Conservation (phyloP, 2,113 vertebrate genomes). For the Monopterus albus region DNA sequence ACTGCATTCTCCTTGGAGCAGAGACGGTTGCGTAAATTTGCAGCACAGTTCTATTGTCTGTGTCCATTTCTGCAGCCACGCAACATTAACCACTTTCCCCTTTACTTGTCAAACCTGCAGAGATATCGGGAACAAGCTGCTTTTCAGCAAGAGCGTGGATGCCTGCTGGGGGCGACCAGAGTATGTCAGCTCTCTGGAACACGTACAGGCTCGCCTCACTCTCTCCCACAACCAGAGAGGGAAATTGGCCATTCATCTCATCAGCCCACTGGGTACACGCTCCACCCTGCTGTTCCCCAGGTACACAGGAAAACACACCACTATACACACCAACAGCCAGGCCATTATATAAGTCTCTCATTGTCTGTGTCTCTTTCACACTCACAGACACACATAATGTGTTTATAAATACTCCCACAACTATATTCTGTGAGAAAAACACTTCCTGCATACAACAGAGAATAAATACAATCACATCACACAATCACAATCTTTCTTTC, state of each 20-base stretch:
- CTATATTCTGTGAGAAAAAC: background rate
- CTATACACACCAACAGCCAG: constrained; percentile 2
- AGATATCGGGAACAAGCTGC: constrained; percentile 91
- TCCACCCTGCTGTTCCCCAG: constrained; percentile 93
- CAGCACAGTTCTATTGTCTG: constrained; percentile 29
- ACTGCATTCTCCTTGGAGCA: constrained; percentile 7
- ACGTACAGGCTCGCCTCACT: constrained; percentile 91
- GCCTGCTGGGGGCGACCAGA: constrained; percentile 90
- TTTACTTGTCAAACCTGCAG: constrained; percentile 74
- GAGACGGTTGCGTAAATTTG: constrained; percentile 9
- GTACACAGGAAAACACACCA: constrained; percentile 72
- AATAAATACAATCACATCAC: background rate
- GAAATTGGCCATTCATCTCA: constrained; percentile 92
- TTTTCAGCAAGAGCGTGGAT: constrained; percentile 88
- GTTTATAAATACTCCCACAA: constrained; percentile 7
- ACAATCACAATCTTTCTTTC: background rate
- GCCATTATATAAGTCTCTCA: constrained; percentile 14
- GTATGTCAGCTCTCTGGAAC: constrained; percentile 90
- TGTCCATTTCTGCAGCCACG: constrained; percentile 55
- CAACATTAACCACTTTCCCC: constrained; percentile 62
- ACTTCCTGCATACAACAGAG: background rate
- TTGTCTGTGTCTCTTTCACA: background rate
- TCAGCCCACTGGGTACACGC: constrained; percentile 94
- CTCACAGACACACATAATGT: background rate
- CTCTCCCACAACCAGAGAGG: constrained; percentile 94